Evolutionary conservation across 1,140 invertebrate species (phyloP), one percentile per base, ranked within the genome.

Genomic region (Danaus melanippus): DNA sequence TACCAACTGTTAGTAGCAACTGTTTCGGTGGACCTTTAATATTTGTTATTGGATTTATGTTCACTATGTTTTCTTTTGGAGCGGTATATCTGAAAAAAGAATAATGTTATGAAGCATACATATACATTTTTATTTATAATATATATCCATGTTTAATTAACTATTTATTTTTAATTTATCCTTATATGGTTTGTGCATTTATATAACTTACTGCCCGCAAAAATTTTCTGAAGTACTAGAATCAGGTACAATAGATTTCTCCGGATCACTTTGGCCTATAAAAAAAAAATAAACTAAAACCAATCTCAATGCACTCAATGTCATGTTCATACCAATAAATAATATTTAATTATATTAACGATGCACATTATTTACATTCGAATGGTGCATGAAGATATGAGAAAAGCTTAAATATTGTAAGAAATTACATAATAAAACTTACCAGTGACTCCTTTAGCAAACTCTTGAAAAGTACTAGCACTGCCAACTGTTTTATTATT

Each of bases 381-480:
- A 32, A 32, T 32, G 6, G 6, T 32, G 21, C 21, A 32, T 32
- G 6, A 32, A 32, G 21, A 32, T 32, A 32, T 32, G 21, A n/a
- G 7, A 32, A 32, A 7, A 32, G 21, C 7, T 3, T 32, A 32
- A 32, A 32, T 32, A 32, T 32, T 8, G 21, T 32, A 32, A 32
- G 21, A 32, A 1, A 32, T 2, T 32, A 5, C 21, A 3, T 32
- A 32, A 32, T 32, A 32, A 4, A 42, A 50, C 57, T 62, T 67
- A 83, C 79, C 70, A 60, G 12, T 48, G 15, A 81, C 69, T 32
- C 79, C 76, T 47, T 62, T 67, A 41, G 67, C 55, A 64, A 79
- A 80, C n/a, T 82, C 69, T 60, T 77, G 68, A 55, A 77, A 76
- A 9, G 62, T 64, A 9, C 60, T 67, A 50, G 56, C 57, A 53